Conservation (phyloP, 2,888 invertebrate species). For the Iselma pallidipennis region DNA sequence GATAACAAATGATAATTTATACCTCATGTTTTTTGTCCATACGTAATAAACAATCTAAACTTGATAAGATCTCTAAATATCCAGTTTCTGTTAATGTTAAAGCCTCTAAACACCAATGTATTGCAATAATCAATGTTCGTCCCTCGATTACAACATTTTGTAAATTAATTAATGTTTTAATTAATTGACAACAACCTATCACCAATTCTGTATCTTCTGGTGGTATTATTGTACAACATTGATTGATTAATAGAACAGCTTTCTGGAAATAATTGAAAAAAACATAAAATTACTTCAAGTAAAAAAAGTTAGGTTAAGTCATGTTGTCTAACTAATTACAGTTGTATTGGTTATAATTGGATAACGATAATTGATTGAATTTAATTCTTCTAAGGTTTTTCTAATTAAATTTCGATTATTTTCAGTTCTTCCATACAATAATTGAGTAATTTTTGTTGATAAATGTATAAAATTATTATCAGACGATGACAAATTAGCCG, state of each 20-base stretch:
- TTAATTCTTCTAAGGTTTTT: constrained; percentile 64
- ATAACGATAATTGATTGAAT: constrained; percentile 63
- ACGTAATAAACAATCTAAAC: constrained; percentile 50
- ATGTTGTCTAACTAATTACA: constrained; percentile 40
- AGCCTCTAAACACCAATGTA: constrained; percentile 53
- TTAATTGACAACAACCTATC: constrained; percentile 63
- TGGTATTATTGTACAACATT: constrained; percentile 50
- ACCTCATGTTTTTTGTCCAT: constrained; percentile 8
- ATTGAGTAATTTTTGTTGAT: constrained; percentile 47
- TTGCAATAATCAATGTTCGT: constrained; percentile 44
- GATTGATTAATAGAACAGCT: constrained; percentile 51
- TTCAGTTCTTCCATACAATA: constrained; percentile 45
- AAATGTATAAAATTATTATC: constrained; percentile 33
- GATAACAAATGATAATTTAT: not conserved
- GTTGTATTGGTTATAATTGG: constrained; percentile 45
- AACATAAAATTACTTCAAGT: constrained; percentile 15
- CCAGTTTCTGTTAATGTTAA: constrained; percentile 43
- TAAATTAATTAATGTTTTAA: constrained; percentile 60
- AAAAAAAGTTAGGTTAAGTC: constrained; percentile 19
- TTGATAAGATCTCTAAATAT: constrained; percentile 48
- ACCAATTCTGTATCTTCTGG: constrained; percentile 61
- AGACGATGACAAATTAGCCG: constrained; percentile 34
- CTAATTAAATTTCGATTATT: constrained; percentile 60
- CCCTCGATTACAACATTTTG: constrained; percentile 58
- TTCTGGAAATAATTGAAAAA: constrained; percentile 42